Base-by-base conservation (phyloP, 2,797 vertebrate genomes). In the Bryconaethiops microstoma region DNA sequence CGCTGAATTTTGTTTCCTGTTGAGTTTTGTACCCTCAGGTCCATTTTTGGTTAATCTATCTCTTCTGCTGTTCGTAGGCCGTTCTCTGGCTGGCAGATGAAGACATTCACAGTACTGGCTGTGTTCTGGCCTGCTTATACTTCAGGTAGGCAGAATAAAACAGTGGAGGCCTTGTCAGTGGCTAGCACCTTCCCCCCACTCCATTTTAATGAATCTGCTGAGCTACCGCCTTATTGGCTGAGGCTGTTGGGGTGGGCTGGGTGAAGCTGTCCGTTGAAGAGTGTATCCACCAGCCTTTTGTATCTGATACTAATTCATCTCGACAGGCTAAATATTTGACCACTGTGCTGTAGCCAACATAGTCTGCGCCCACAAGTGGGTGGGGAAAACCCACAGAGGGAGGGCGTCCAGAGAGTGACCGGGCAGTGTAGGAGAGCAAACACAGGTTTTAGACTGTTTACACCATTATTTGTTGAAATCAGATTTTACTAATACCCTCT, bases 191-290 rank as follows among this genome's bases (percentile, higher is more conserved):
- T 64, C 40, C 54, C 21, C 23, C 29, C 45, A 25, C 40, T 40
- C 73, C 57, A 77, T 55, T 67, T 23, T 23, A 2, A 0, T n/a
- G 42, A 60, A 29, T 64, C 81, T 83, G 77, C 63, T 55, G 59
- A 73, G 74, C 84, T 83, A 80, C 76, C 65, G 83, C 64, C 29
- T 39, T 73, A 81, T 75, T 78, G 81, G 83, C 21, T 39, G 67
- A 65, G 9, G 25, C 42, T 3, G 81, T 23, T 55, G 82, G 83
- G 80, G 40, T 60, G 80, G 79, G 78, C 80, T 83, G 85, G 84
- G 84, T 81, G 79, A 85, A 80, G 83, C 86, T 89, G 91, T 91
- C 90, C 76, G 90, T 90, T 90, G 35, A 3, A 88, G 85, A 84
- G 90, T 83, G 81, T 86, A 84, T 87, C 85, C 85, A 85, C 87